A percentile compares a stretch with the other conserved stretches of the same genome.
These are phyloP conservation scores for Pseudorasbora parva DNA, from an alignment of 2,113 vertebrate species.

Conservation along the genomic window DNA sequence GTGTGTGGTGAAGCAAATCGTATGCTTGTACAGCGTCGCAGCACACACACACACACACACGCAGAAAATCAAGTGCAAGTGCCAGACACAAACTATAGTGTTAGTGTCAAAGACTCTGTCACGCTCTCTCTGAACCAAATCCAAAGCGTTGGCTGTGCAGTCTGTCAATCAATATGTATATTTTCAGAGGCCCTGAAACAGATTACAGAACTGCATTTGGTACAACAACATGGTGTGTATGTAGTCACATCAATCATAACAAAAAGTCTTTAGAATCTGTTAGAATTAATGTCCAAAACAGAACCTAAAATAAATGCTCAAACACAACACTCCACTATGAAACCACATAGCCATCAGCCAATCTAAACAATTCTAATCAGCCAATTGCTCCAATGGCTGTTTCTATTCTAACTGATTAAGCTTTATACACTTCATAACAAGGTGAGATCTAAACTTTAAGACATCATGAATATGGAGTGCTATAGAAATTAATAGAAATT, in stretches of 20 bases:
- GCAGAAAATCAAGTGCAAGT: slow-evolving; percentile 51
- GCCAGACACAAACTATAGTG: slow-evolving; percentile 52
- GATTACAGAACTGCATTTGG: slow-evolving; percentile 25
- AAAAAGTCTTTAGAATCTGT: background rate
- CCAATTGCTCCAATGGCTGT: background rate
- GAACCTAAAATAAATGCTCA: slow-evolving; percentile 28
- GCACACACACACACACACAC: slow-evolving; percentile 16
- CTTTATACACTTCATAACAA: background rate
- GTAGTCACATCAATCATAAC: background rate
- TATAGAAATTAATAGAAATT: background rate
- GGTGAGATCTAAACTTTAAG: background rate
- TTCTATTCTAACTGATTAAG: background rate
- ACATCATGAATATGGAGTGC: background rate
- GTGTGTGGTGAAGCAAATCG: slow-evolving; percentile 34
- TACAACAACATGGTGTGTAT: background rate
- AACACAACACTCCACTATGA: background rate
- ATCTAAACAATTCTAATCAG: background rate
- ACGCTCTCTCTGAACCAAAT: slow-evolving; percentile 30
- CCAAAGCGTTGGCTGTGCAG: slow-evolving; percentile 43
- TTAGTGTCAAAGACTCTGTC: slow-evolving; percentile 48
- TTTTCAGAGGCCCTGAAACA: slow-evolving; percentile 5
- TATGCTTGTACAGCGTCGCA: slow-evolving; percentile 9
- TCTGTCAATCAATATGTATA: slow-evolving; percentile 50
- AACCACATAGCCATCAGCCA: slow-evolving; percentile 11
- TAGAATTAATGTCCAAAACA: slow-evolving; percentile 30